Evolutionary conservation across 2,797 vertebrate species (phyloP).

Genomic region (Clarias pachynema): DNA sequence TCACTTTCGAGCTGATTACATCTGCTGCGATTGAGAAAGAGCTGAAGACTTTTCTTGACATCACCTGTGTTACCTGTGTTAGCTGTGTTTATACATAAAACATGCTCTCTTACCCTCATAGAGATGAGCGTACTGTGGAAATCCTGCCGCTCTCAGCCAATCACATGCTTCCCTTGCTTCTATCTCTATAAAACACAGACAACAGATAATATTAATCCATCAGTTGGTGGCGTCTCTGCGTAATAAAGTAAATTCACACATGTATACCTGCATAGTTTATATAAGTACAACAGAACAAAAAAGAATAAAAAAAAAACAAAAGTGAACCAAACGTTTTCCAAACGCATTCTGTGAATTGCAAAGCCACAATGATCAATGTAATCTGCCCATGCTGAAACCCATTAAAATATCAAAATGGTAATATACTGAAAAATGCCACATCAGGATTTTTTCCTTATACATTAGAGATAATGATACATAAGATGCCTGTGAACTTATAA

Average conservation of each 20-base stretch:
- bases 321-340: neutral
- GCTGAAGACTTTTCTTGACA: no score
- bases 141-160: constrained; percentile 94
- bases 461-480: neutral
- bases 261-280: neutral
- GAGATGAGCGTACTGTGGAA: constrained; percentile 95
- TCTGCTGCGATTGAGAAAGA: no score
- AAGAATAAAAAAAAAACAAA: rapidly evolving
- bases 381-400: neutral
- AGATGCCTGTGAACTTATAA: neutral
- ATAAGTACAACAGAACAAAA: neutral
- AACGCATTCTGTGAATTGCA: neutral
- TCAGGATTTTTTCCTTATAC: neutral
- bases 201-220: neutral
- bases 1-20: no score
- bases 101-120: constrained; percentile 85
- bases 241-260: neutral
- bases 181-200: constrained; percentile 78
- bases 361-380: neutral
- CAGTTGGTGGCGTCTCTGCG: neutral
- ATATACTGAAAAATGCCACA: neutral
- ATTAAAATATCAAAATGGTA: neutral
- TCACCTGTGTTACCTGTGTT: no score
- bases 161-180: constrained; percentile 96
- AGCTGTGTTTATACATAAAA: neutral